These are phyloP conservation scores for Ochropacha duplaris DNA, from an alignment of 2,888 invertebrate genomes.

Conservation along the genomic window DNA sequence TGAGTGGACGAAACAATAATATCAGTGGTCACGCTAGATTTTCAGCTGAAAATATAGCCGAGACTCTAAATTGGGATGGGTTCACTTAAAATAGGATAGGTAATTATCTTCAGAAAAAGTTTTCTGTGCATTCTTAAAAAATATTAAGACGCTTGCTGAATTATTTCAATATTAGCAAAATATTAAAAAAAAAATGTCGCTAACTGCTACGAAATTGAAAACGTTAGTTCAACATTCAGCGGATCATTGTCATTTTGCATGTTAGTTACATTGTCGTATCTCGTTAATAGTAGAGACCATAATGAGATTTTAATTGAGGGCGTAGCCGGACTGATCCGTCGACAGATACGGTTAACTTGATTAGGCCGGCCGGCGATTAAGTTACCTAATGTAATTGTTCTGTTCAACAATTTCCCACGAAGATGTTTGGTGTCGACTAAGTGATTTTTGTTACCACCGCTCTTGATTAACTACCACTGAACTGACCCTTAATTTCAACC, in stretches of 20 bases:
- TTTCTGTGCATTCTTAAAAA: no score
- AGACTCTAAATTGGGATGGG: neutral
- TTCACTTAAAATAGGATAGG: no score
- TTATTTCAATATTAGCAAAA: neutral
- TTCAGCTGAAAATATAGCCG: neutral
- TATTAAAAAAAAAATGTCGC: neutral
- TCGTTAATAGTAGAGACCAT: conserved; percentile 50
- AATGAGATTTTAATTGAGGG: conserved; percentile 81
- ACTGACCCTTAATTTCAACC: conserved; percentile 3
- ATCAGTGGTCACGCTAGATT: neutral
- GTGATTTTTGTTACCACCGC: conserved; percentile 3
- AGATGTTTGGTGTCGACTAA: conserved; percentile 11
- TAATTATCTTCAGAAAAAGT: no score
- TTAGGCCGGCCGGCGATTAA: conserved; percentile 66
- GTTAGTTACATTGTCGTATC: conserved; percentile 34
- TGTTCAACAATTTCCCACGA: conserved; percentile 48
- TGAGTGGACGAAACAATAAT: neutral
- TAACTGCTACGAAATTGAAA: neutral
- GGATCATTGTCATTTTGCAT: conserved; percentile 18
- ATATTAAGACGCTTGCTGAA: neutral
- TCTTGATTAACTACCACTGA: conserved; percentile 7
- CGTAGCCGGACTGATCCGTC: conserved; percentile 58
- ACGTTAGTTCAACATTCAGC: conserved; percentile 1
- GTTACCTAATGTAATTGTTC: conserved; percentile 75
- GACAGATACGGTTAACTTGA: conserved; percentile 70